A percentile compares a stretch with the other conserved stretches of the same genome.
Conservation (phyloP, 2,797 vertebrate genomes). For the Aphelocoma californica region DNA sequence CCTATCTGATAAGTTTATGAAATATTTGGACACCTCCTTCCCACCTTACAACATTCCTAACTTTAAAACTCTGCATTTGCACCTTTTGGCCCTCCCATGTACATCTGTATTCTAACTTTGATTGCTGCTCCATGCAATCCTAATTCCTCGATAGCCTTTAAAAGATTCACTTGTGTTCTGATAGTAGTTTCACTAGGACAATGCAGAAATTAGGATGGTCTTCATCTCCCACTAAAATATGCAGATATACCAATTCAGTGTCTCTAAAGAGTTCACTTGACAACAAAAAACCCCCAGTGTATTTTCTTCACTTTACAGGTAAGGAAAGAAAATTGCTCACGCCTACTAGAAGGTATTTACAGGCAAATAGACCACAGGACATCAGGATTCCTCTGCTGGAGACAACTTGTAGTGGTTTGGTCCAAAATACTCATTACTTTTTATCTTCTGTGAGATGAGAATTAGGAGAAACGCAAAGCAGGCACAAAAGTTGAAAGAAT, state of each 20-base stretch:
- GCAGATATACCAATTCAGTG: not conserved
- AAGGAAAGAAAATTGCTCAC: not conserved
- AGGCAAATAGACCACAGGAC: not conserved
- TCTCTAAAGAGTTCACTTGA: not conserved
- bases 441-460: too few species aligned
- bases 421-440: too few species aligned
- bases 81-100: accelerated
- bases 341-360: not conserved
- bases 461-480: too few species aligned
- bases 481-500: too few species aligned
- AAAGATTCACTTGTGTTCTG: not conserved
- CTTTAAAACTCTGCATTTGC: not conserved
- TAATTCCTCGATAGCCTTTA: not conserved
- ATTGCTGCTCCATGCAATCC: not conserved
- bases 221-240: not conserved
- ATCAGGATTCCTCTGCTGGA: not conserved
- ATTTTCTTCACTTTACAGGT: not conserved
- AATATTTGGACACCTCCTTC: not conserved
- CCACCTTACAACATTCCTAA: not conserved
- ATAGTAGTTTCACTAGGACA: not conserved
- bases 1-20: not conserved
- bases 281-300: accelerated
- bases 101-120: not conserved
- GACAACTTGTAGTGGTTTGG: not conserved
- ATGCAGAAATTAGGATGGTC: not conserved